Percentiles rank a stretch among this genome's conserved stretches.
Conservation (phyloP, 2,797 vertebrate genomes). For the Rhabdomys pumilio region DNA sequence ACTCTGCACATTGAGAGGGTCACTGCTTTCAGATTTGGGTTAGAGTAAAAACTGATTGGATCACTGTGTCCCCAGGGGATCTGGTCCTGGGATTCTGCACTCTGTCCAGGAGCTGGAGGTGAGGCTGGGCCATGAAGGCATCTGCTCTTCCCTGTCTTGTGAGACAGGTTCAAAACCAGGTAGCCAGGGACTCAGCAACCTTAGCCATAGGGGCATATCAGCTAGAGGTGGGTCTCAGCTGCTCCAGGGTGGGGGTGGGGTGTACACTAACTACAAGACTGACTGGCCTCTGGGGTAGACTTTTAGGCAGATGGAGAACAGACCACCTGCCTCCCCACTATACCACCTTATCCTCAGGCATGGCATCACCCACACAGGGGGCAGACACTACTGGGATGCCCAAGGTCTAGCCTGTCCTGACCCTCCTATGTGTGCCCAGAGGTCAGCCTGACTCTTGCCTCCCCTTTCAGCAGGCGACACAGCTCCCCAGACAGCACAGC, state of each 20-base stretch:
- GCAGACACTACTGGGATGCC: neutral
- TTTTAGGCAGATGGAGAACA: neutral
- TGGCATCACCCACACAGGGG: neutral
- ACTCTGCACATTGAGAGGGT: neutral
- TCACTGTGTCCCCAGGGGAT: neutral
- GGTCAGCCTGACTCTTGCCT: neutral
- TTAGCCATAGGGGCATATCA: neutral
- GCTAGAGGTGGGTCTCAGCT: neutral
- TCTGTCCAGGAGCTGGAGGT: neutral
- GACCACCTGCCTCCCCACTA: neutral
- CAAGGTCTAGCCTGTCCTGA: neutral
- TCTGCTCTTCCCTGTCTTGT: neutral
- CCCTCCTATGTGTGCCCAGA: neutral
- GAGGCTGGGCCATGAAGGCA: no score
- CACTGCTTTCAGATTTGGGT: neutral
- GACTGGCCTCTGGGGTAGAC: neutral
- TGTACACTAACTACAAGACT: neutral
- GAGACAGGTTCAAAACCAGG: neutral
- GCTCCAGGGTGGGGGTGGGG: accelerated
- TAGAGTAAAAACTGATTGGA: neutral
- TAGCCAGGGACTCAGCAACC: neutral
- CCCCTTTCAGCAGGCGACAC: neutral
- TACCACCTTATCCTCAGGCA: accelerated
- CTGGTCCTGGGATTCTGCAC: neutral
- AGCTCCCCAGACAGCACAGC: neutral